A percentile compares a stretch with the other conserved stretches of the same genome.
Evolutionary conservation across 2,113 vertebrate species (phyloP).

Genomic region (Mellivora capensis): DNA sequence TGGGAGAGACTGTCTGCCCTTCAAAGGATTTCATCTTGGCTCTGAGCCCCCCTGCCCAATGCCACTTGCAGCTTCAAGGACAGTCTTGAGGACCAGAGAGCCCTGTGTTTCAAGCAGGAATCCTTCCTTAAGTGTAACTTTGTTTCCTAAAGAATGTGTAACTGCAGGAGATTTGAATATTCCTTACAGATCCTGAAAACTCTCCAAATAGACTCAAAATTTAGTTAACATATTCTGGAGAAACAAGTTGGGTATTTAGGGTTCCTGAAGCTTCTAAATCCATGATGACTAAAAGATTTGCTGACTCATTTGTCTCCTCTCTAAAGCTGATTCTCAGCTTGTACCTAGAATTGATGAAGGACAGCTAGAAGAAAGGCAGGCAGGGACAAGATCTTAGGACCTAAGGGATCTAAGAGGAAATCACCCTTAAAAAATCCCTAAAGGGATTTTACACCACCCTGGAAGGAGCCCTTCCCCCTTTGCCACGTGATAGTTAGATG

Average conservation of each 20-base stretch:
- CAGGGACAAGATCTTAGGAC: not conserved
- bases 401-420: not conserved
- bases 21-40: not conserved
- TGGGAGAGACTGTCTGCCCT: not conserved
- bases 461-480: not conserved
- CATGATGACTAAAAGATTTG: not conserved
- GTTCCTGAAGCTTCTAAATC: not conserved
- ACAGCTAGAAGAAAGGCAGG: not conserved
- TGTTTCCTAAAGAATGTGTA: not conserved
- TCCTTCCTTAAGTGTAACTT: not conserved
- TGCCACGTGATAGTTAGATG: not conserved
- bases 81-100: not conserved
- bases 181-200: not conserved
- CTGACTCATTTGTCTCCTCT: not conserved
- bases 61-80: not conserved
- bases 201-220: not conserved
- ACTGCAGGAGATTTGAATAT: not conserved
- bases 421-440: not conserved
- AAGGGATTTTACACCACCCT: not conserved
- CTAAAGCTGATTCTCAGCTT: not conserved
- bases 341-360: not conserved
- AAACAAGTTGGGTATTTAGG: not conserved
- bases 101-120: not conserved
- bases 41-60: not conserved
- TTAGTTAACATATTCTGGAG: not conserved